Conservation (phyloP, 2,797 vertebrate species). For the Gallinago stenura region DNA sequence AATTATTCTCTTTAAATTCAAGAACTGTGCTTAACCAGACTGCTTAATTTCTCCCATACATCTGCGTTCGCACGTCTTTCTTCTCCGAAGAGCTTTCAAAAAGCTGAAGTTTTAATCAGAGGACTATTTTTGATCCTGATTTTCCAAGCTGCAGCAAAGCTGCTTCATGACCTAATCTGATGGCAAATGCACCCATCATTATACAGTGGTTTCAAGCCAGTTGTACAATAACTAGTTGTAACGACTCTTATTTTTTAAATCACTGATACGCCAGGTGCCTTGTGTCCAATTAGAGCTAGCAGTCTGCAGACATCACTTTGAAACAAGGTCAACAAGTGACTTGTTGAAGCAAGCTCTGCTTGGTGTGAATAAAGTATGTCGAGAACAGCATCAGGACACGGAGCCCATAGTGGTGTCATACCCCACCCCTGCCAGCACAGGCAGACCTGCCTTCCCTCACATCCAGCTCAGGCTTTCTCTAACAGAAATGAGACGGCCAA, state of each 20-base stretch:
- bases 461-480: background rate
- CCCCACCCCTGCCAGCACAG: background rate
- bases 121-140: constrained; percentile 56
- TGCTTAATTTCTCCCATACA: constrained; percentile 37
- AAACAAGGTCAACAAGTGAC: background rate
- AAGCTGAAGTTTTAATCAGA: constrained; percentile 63
- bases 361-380: background rate
- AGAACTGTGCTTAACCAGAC: background rate
- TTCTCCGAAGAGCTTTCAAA: constrained; percentile 51
- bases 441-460: background rate
- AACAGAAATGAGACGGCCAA: background rate
- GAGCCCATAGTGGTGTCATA: background rate
- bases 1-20: constrained; percentile 35
- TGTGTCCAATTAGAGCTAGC: background rate
- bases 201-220: background rate
- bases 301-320: background rate
- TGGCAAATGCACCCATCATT: background rate
- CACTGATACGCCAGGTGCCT: background rate
- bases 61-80: constrained; percentile 33
- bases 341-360: background rate
- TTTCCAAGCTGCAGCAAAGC: constrained; percentile 47
- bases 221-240: background rate
- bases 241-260: background rate
- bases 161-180: constrained; percentile 48
- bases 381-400: background rate